Percentiles rank a stretch among this genome's conserved stretches.
Evolutionary conservation across 2,797 vertebrate genomes (phyloP).

Genomic region (Valencia hispanica): DNA sequence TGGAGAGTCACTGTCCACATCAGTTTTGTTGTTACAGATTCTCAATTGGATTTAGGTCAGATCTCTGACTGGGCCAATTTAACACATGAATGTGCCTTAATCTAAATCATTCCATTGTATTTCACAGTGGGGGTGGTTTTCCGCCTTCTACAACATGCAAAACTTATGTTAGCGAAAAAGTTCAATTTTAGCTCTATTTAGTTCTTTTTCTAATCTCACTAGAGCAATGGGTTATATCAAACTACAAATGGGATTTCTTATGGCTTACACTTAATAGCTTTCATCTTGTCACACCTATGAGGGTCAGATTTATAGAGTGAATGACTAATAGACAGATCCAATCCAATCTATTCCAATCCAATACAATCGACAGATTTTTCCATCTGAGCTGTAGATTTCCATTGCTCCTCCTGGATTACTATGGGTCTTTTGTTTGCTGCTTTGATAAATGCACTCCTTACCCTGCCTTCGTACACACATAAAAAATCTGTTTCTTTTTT

Average conservation of each 20-base stretch:
- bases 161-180: too few species aligned
- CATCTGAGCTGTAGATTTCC: neutral
- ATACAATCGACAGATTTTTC: neutral
- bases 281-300: neutral
- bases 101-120: neutral
- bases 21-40: neutral
- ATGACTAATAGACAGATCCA: neutral
- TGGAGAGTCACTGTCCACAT: neutral
- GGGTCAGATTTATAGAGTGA: neutral
- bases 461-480: neutral
- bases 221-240: neutral
- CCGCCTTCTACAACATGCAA: too few species aligned
- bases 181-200: neutral
- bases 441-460: neutral
- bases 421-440: neutral
- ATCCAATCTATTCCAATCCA: too few species aligned
- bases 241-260: neutral
- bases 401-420: neutral
- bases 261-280: neutral
- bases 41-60: neutral
- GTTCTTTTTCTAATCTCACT: neutral
- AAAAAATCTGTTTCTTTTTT: neutral
- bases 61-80: neutral
- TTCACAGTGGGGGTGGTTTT: neutral
- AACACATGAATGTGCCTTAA: neutral